phyloP scores from a whole-genome alignment of 1,140 invertebrate species.

The Forficula auricularia region DNA sequence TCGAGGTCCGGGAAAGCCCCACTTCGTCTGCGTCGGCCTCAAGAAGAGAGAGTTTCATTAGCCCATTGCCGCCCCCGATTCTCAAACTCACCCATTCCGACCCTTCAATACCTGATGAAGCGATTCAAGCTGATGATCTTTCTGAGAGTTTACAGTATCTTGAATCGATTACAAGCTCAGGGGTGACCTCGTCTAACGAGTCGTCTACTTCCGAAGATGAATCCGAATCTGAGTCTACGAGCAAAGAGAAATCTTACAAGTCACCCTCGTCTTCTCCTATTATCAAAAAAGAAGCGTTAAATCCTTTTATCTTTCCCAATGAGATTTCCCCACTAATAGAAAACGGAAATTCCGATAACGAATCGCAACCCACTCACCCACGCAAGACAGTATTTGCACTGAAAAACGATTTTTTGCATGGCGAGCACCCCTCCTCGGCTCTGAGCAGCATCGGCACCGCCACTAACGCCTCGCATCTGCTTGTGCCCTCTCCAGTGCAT shows the following conservation, averaged over 20 bases:
- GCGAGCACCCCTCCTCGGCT: too few relatives aligned
- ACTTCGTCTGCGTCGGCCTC: constrained; percentile 2
- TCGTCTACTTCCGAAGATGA: constrained; percentile 11
- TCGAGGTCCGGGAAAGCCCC: constrained; percentile 8
- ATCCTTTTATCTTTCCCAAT: not conserved
- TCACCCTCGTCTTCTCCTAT: constrained; percentile 4
- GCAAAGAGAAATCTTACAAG: too few relatives aligned
- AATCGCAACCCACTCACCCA: too few relatives aligned
- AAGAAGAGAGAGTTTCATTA: not conserved
- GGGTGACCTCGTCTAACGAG: constrained; percentile 10
- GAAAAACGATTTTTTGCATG: too few relatives aligned
- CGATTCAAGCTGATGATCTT: not conserved
- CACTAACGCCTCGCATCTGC: too few relatives aligned
- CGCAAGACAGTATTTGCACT: too few relatives aligned
- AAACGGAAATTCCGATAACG: too few relatives aligned
- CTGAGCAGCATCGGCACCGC: too few relatives aligned
- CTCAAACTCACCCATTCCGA: constrained; percentile 3
- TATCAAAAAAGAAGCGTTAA: not conserved
- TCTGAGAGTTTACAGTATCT: not conserved
- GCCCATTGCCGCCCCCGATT: not conserved
- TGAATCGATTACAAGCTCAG: constrained; percentile 9
- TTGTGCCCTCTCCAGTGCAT: constrained; percentile 2
- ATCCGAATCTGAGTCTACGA: not conserved
- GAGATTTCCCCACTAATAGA: too few relatives aligned
- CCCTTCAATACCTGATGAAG: not conserved